Evolutionary conservation across 1,140 invertebrate species (phyloP).

Genomic region (Lordiphosa clarofinis): DNA sequence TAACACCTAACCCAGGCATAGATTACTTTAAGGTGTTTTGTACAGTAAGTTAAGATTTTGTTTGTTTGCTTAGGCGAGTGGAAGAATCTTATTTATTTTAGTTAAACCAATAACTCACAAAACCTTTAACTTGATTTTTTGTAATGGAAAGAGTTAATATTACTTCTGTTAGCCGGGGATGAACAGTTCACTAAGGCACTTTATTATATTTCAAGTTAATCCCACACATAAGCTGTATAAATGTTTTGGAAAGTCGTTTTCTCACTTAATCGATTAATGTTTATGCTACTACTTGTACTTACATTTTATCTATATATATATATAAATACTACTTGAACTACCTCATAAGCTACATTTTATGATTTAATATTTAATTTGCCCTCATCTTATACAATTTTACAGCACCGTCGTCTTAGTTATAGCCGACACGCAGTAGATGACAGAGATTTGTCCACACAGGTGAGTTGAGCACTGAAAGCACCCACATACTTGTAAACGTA

Average conservation of each 20-base stretch:
- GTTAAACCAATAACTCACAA: no score
- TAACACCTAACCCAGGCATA: no score
- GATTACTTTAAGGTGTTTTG: no score
- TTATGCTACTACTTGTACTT: constrained; percentile 42
- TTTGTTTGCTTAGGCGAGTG: no score
- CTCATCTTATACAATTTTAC: constrained; percentile 75
- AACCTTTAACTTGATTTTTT: background rate
- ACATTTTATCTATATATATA: constrained; percentile 15
- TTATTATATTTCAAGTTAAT: constrained; percentile 11
- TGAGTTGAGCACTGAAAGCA: constrained; percentile 38
- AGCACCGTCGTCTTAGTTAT: constrained; percentile 94
- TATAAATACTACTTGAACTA: constrained; percentile 21
- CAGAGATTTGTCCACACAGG: constrained; percentile 89
- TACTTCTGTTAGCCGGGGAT: constrained; percentile 5
- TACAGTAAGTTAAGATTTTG: no score
- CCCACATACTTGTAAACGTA: background rate
- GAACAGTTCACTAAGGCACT: constrained; percentile 9
- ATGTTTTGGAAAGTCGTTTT: constrained; percentile 54
- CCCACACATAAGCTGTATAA: constrained; percentile 51
- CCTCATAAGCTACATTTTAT: constrained; percentile 37
- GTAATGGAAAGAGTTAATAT: background rate
- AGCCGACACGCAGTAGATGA: constrained; percentile 94
- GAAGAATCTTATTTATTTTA: no score
- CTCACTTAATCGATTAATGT: constrained; percentile 52
- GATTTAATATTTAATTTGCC: constrained; percentile 51